These are phyloP conservation scores for Rynchops niger DNA, from an alignment of 2,113 vertebrate species.

Conservation along the genomic window DNA sequence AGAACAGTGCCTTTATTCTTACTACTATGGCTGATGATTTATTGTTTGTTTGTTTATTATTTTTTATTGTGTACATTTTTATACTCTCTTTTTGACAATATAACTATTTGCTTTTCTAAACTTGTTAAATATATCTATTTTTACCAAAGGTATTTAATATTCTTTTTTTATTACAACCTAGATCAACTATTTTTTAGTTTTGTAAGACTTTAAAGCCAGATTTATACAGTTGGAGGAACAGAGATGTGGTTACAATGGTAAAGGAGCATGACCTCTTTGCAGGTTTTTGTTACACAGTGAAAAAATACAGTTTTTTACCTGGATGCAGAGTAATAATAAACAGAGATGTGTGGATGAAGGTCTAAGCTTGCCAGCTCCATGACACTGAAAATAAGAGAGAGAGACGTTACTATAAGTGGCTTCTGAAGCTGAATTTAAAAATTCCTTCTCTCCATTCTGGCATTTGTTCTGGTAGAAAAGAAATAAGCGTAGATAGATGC, in stretches of 20 bases:
- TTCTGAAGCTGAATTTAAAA: slow-evolving; percentile 17
- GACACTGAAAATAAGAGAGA: slow-evolving; percentile 10
- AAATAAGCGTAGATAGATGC: slow-evolving; percentile 14
- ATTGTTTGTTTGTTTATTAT: slow-evolving; percentile 71
- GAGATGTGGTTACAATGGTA: slow-evolving; percentile 56
- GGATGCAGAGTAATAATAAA: slow-evolving; percentile 18
- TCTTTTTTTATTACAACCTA: slow-evolving; percentile 78
- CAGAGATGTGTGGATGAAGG: slow-evolving; percentile 4
- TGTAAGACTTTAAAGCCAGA: slow-evolving; percentile 74
- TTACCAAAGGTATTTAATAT: slow-evolving; percentile 92
- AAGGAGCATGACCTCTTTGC: slow-evolving; percentile 52
- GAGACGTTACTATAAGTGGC: not conserved
- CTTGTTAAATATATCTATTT: slow-evolving; percentile 87
- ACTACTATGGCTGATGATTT: slow-evolving; percentile 57
- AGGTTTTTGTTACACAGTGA: slow-evolving; percentile 63
- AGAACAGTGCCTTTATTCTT: slow-evolving; percentile 69
- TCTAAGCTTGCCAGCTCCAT: not conserved
- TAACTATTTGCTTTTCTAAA: slow-evolving; percentile 84
- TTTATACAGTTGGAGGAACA: slow-evolving; percentile 60
- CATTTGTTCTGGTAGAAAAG: not conserved
- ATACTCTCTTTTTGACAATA: slow-evolving; percentile 79
- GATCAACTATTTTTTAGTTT: slow-evolving; percentile 79
- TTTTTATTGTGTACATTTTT: slow-evolving; percentile 84
- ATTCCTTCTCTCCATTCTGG: not conserved
- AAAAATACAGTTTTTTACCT: slow-evolving; percentile 40